Conservation (phyloP, 2,888 invertebrate genomes). For the Dastarcus helophoroides region DNA sequence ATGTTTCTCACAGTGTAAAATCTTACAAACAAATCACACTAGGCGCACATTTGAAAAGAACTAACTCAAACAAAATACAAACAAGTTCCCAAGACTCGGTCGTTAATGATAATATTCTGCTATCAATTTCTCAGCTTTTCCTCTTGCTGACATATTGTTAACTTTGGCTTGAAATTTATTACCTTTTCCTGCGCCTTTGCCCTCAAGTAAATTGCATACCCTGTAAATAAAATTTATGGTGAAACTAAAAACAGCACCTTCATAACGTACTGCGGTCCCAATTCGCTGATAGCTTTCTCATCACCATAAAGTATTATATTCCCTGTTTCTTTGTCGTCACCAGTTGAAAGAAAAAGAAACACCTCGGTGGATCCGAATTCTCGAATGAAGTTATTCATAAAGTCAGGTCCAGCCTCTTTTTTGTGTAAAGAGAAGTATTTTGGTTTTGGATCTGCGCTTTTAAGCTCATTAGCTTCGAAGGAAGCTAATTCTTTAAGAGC, state of each 20-base stretch:
- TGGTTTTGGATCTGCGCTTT: slow-evolving; percentile 38
- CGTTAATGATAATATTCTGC: slow-evolving; percentile 51
- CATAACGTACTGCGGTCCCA: slow-evolving; percentile 51
- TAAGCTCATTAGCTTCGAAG: slow-evolving; percentile 54
- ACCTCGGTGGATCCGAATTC: slow-evolving; percentile 47
- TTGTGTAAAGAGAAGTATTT: slow-evolving; percentile 49
- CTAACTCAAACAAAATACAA: no score
- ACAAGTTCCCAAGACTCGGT: no score
- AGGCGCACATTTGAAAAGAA: no score
- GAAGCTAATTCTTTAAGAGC: slow-evolving; percentile 58
- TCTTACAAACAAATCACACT: no score
- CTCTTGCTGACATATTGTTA: slow-evolving; percentile 48
- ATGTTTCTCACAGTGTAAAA: no score
- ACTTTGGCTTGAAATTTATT: slow-evolving; percentile 69
- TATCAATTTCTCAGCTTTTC: slow-evolving; percentile 51
- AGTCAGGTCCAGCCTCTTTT: slow-evolving; percentile 69
- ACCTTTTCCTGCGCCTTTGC: slow-evolving; percentile 65
- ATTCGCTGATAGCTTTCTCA: slow-evolving; percentile 40
- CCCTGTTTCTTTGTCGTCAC: slow-evolving; percentile 53
- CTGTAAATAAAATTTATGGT: slow-evolving; percentile 44
- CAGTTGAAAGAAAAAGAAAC: slow-evolving; percentile 57
- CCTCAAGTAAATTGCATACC: slow-evolving; percentile 55
- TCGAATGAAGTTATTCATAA: slow-evolving; percentile 56
- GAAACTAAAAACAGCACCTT: no score
- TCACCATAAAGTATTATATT: slow-evolving; percentile 47